These are phyloP conservation scores for Eupsilia transversa DNA, from an alignment of 2,888 invertebrate genomes.

Conservation along the genomic window DNA sequence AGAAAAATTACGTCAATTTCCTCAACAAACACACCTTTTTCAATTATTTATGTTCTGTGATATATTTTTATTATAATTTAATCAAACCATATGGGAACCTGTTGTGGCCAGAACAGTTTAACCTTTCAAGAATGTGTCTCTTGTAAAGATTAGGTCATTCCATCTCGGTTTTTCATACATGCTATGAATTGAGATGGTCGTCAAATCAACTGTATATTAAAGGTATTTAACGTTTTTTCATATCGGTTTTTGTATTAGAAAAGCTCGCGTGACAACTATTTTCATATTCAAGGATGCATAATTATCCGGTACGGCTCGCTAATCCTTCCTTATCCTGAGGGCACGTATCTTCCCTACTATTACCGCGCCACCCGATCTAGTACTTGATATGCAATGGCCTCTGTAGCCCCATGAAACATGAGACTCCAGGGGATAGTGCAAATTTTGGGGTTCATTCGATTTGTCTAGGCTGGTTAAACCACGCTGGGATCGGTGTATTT, in stretches of 20 bases:
- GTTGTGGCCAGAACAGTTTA: constrained; percentile 38
- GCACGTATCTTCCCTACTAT: too few relatives aligned
- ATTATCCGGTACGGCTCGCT: too few relatives aligned
- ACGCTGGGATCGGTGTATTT: too few relatives aligned
- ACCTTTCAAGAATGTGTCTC: constrained; percentile 36
- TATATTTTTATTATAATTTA: constrained; percentile 43
- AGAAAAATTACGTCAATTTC: constrained; percentile 19
- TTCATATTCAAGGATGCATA: too few relatives aligned
- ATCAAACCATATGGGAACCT: constrained; percentile 22
- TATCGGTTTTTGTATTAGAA: neutral
- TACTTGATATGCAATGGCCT: too few relatives aligned
- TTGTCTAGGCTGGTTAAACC: too few relatives aligned
- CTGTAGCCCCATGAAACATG: too few relatives aligned
- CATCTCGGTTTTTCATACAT: neutral
- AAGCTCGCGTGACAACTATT: neutral
- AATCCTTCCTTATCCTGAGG: too few relatives aligned
- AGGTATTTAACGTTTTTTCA: neutral
- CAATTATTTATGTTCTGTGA: constrained; percentile 27
- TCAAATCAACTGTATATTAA: neutral
- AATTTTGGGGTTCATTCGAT: too few relatives aligned
- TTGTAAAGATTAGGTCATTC: constrained; percentile 31
- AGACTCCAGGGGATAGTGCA: too few relatives aligned
- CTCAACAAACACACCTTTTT: constrained; percentile 14
- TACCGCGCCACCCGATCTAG: too few relatives aligned
- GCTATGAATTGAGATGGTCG: constrained; percentile 3